Evolutionary conservation across 1,140 invertebrate species (phyloP), one percentile per base, ranked within the genome.

Genomic region (Formica selysi): DNA sequence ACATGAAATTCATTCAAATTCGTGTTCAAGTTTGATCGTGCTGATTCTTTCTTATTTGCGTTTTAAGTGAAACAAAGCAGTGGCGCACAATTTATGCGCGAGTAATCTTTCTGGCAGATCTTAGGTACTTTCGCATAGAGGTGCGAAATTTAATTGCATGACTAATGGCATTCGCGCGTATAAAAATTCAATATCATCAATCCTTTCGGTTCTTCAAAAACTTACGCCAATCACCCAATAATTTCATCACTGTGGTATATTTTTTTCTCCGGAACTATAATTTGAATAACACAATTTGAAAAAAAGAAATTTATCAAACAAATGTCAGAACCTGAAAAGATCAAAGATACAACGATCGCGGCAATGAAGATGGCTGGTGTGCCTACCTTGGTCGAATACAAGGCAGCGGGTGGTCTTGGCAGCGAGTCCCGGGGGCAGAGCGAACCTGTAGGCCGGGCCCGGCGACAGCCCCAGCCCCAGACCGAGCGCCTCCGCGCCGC

Each of bases 371-470:
- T 94, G 94, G 93, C 93, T 93, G 87, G 87, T 91, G 91, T 93
- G 89, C 95, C 95, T 95, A 95, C 95, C 95, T 95, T 95, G 95
- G 92, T 95, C 95, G 94, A 95, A 95, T 91, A 94, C 94, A 95
- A 95, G 94, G 94, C 93, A 94, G 90, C 95, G 95, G 92, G 95
- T 94, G 93, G 93, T 94, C 94, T 95, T 95, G 94, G 94, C 94
- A 93, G 95, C 94, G 93, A 95, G 95, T 93, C 94, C 94, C 94
- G 95, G 95, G 94, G 94, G 95, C 94, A 95, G 94, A 92, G 95
- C 94, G 94, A 95, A 95, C 94, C 95, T 95, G 94, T 95, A 95
- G 94, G 94, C 94, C 91, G 94, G 94, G 94, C 94, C 93, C 92
- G 95, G 94, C 89, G 95, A 93, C 93, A 95, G 92, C 89, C 95